Evolutionary conservation across 2,113 vertebrate species (phyloP).

Genomic region (Corythoichthys haematopterus): DNA sequence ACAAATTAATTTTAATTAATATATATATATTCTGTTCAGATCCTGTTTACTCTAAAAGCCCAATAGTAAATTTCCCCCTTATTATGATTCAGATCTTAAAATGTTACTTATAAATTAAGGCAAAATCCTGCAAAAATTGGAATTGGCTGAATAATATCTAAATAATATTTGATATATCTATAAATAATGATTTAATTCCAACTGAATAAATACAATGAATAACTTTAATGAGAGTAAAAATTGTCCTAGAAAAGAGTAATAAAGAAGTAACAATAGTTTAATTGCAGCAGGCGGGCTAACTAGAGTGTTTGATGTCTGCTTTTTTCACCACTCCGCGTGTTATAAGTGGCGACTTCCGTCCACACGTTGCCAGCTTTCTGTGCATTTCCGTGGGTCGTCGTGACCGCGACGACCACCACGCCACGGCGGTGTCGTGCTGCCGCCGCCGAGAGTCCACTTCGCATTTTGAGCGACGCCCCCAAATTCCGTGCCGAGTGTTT

Average conservation of each 20-base stretch:
- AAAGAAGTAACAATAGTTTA: background rate
- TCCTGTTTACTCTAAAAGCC: background rate
- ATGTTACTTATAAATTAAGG: background rate
- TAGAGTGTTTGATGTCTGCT: background rate
- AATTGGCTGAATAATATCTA: background rate
- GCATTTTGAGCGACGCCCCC: conserved; percentile 90
- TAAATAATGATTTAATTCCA: too few species aligned
- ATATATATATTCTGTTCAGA: background rate
- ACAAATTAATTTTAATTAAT: too few species aligned
- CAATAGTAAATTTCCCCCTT: background rate
- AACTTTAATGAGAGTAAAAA: background rate
- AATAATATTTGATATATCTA: background rate
- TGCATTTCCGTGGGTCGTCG: conserved; percentile 46
- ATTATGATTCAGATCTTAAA: background rate
- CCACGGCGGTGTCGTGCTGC: conserved; percentile 42
- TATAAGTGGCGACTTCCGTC: background rate
- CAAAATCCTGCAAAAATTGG: background rate
- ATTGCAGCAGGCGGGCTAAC: background rate
- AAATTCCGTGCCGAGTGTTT: conserved; percentile 84
- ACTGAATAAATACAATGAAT: too few species aligned
- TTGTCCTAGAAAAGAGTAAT: background rate
- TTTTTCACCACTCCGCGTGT: background rate
- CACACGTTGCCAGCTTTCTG: conserved; percentile 1
- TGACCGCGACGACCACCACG: conserved; percentile 38
- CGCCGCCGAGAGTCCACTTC: conserved; percentile 77